Conservation (phyloP, 1,140 invertebrate species). For the Hirudo medicinalis region DNA sequence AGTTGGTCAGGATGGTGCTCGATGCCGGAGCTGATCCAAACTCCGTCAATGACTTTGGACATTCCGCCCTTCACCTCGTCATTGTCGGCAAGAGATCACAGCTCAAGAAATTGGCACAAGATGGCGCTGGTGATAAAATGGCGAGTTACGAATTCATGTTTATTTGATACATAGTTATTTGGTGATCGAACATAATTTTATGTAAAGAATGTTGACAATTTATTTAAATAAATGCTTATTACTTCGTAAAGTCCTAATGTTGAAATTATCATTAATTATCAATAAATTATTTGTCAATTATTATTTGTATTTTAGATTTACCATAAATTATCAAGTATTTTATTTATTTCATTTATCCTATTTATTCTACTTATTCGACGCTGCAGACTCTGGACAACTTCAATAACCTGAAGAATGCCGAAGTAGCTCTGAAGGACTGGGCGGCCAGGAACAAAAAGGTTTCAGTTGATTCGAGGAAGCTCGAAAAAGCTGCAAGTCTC, state of each 20-base stretch:
- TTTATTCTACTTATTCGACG: too few species aligned
- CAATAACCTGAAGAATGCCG: constrained; percentile 18
- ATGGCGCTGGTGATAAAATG: neutral
- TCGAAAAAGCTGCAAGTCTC: constrained; percentile 19
- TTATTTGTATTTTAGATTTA: too few species aligned
- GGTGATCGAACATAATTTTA: neutral
- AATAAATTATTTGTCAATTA: too few species aligned
- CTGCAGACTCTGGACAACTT: constrained; percentile 4
- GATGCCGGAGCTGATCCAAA: constrained; percentile 22
- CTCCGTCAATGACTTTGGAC: constrained; percentile 22
- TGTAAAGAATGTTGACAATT: neutral
- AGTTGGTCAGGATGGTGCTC: constrained; percentile 21
- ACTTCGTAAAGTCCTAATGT: neutral
- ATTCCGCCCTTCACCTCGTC: constrained; percentile 21
- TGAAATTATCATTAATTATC: neutral
- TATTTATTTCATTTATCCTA: too few species aligned
- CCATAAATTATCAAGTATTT: too few species aligned
- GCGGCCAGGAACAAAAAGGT: neutral
- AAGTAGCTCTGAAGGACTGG: constrained; percentile 21
- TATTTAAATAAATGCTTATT: neutral
- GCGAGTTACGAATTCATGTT: neutral
- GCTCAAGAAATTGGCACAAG: constrained; percentile 15
- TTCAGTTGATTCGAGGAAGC: neutral
- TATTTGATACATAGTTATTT: neutral
- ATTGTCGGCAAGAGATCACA: constrained; percentile 22